Percentiles rank a stretch among this genome's conserved stretches.
Evolutionary conservation across 2,113 vertebrate genomes (phyloP).

Genomic region (Geococcyx californianus): DNA sequence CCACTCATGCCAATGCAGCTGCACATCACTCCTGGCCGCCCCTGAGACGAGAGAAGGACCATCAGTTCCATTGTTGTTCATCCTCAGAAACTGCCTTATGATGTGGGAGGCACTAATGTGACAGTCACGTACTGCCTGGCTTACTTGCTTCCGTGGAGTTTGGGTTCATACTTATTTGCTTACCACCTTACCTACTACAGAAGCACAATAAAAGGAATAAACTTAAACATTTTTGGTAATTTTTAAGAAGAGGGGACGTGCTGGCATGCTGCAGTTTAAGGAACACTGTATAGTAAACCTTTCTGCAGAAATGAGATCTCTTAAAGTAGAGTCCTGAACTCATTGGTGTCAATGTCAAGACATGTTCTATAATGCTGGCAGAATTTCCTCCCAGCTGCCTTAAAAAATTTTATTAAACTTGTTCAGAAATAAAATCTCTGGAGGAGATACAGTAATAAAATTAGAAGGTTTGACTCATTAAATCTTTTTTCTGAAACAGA

Average conservation of each 20-base stretch:
- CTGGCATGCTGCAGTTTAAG: background rate
- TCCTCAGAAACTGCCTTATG: background rate
- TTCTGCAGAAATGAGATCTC: background rate
- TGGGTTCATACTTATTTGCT: background rate
- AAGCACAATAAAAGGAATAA: background rate
- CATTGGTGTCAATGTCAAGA: background rate
- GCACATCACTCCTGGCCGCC: rapidly evolving
- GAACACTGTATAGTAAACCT: background rate
- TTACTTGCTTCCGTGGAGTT: background rate
- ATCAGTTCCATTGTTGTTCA: background rate
- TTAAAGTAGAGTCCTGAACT: background rate
- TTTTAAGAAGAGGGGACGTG: background rate
- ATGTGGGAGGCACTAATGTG: rapidly evolving
- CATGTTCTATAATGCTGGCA: background rate
- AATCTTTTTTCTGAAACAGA: background rate
- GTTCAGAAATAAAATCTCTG: background rate
- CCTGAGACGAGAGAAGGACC: background rate
- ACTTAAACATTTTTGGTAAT: background rate
- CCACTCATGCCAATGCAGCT: background rate
- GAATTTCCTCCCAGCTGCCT: background rate
- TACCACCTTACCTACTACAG: background rate
- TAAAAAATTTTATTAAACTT: background rate
- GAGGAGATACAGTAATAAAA: background rate
- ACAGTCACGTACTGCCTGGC: background rate
- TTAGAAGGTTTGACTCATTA: rapidly evolving